Evolutionary conservation across 2,888 invertebrate species (phyloP), one percentile per base, ranked within the genome.

Genomic region (Ferrisia virgata): DNA sequence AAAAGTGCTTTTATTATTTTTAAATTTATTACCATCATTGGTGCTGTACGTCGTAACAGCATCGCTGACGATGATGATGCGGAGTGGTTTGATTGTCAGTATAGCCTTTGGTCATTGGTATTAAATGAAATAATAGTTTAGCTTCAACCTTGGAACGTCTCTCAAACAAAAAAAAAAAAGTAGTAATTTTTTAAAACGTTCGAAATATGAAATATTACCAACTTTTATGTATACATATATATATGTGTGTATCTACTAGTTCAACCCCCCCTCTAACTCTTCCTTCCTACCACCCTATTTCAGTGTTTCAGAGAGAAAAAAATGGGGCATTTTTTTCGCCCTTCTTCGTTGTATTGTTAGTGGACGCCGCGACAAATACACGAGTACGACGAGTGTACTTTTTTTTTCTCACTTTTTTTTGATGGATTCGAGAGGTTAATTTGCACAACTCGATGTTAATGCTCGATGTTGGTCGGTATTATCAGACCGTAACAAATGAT

Each of bases 111-210:
- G 72, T 76, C 72, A 76, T 76, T 36, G 72, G 33, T 76, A 76
- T 76, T 76, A 76, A 76, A 31, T 31, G 31, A 69, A 69, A 69
- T 69, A 76, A 76, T 76, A 11, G 72, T 28, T 6, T 76, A 25
- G 72, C 36, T 76, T 76, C 72, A 76, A n/a, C 72, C 72, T 76
- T 76, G 72, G 72, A 76, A 76, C 72, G 72, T 76, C 72, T 76
- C 31, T 76, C 72, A 36, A 53, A n/a, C n/a, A n/a, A n/a, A n/a
- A n/a, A n/a, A n/a, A n/a, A n/a, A 64, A 36, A 76, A 36, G 36
- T 1, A 22, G 18, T 76, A 76, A 76, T 76, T 76, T 76, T 76
- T 76, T n/a, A 76, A 36, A 76, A 76, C 36, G 18, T 36, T 76
- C 11, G 5, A 76, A 76, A 36, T 53, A 76, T 76, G 72, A 76